These are phyloP conservation scores for Oncopodura yosiiana DNA, from an alignment of 1,140 invertebrate species.

Conservation along the genomic window DNA sequence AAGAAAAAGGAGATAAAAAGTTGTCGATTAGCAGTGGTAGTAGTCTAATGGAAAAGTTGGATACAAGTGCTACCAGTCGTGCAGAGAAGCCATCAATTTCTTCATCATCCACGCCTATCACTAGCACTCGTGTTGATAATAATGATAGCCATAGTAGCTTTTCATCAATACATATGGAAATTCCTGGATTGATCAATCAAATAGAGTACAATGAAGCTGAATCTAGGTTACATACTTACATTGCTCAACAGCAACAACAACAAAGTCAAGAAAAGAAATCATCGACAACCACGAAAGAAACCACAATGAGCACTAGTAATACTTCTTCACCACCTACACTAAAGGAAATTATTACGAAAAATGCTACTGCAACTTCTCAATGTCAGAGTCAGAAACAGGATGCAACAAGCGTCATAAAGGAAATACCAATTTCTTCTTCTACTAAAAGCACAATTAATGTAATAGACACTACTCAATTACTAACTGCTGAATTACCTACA, in stretches of 20 bases:
- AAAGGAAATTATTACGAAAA: too few species aligned
- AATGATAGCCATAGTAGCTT: background rate
- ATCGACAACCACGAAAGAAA: too few species aligned
- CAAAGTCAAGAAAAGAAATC: background rate
- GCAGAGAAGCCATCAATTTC: slow-evolving; percentile 6
- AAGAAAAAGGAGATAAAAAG: background rate
- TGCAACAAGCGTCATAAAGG: background rate
- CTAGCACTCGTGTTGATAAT: slow-evolving; percentile 1
- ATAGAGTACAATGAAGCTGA: slow-evolving; percentile 17
- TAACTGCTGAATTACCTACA: slow-evolving; percentile 2
- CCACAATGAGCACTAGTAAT: too few species aligned
- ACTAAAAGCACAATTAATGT: background rate
- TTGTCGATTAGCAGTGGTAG: background rate
- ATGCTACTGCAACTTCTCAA: too few species aligned
- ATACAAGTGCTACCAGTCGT: slow-evolving; percentile 11
- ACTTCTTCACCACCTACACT: too few species aligned
- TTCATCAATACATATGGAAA: background rate
- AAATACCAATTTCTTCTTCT: background rate
- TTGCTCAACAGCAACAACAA: slow-evolving; percentile 5
- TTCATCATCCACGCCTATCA: background rate
- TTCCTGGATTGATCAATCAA: slow-evolving; percentile 13
- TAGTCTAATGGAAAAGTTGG: background rate
- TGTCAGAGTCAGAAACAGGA: too few species aligned
- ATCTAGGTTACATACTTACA: slow-evolving; percentile 15
- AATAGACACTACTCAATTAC: background rate